These are phyloP conservation scores for Microchrysa polita DNA, from an alignment of 2,888 invertebrate species.

Conservation along the genomic window DNA sequence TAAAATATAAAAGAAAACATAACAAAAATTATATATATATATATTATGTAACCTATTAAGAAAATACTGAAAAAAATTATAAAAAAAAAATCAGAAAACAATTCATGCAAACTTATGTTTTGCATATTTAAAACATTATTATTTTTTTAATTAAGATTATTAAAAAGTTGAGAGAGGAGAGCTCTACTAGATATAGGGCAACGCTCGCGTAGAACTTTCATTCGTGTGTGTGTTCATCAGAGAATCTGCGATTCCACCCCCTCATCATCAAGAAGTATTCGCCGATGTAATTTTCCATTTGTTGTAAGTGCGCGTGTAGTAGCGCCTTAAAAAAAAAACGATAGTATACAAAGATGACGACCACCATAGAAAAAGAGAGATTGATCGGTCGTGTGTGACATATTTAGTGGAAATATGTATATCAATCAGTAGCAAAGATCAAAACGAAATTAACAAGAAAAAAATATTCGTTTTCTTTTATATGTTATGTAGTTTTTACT, in stretches of 20 bases:
- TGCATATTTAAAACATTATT: background rate
- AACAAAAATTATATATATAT: conserved; percentile 34
- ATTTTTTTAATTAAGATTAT: conserved; percentile 13
- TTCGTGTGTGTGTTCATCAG: conserved; percentile 2
- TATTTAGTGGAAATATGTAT: too few relatives aligned
- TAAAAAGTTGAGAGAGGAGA: conserved; percentile 26
- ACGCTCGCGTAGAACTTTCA: conserved; percentile 33
- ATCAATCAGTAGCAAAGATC: too few relatives aligned
- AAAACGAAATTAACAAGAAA: too few relatives aligned
- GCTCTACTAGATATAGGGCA: conserved; percentile 38
- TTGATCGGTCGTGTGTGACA: too few relatives aligned
- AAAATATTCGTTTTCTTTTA: background rate
- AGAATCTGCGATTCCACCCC: background rate
- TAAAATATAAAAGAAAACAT: conserved; percentile 32
- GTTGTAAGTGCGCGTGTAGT: background rate
- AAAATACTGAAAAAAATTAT: conserved; percentile 5
- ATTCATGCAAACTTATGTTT: conserved; percentile 15
- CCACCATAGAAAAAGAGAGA: too few relatives aligned
- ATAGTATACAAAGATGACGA: too few relatives aligned
- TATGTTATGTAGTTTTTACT: background rate
- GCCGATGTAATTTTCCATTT: background rate
- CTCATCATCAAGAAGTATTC: too few relatives aligned
- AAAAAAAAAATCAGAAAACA: conserved; percentile 23
- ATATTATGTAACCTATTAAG: conserved; percentile 39
- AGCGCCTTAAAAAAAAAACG: background rate